Conservation (phyloP, 2,113 vertebrate genomes). For the Fregetta grallaria region DNA sequence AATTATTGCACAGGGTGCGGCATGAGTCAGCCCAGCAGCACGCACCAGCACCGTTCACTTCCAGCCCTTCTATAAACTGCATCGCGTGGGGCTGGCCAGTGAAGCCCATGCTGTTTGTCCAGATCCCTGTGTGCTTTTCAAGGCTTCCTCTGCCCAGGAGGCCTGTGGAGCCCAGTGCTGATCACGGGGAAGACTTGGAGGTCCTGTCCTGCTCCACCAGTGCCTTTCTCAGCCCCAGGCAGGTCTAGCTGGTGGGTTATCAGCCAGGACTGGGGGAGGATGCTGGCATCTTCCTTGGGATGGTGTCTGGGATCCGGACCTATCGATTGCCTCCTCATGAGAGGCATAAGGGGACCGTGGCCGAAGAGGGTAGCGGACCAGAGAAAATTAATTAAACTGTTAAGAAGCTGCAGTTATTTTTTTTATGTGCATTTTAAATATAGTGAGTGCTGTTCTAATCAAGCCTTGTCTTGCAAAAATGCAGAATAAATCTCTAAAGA, state of each 20-base stretch:
- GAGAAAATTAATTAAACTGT: not conserved
- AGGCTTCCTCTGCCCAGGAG: not conserved
- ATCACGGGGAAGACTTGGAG: not conserved
- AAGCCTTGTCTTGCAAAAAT: not conserved
- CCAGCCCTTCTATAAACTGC: not conserved
- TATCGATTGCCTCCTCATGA: rapidly evolving
- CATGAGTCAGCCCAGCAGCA: not conserved
- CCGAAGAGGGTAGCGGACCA: not conserved
- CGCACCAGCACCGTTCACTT: rapidly evolving
- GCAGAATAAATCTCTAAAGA: not conserved
- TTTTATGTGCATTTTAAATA: not conserved
- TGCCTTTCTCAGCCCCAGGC: not conserved
- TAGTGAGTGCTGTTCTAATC: not conserved
- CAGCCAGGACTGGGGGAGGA: not conserved
- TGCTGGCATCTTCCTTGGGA: not conserved
- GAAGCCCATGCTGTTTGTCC: not conserved
- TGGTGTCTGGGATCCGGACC: not conserved
- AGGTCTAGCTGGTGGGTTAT: not conserved
- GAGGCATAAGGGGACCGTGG: not conserved
- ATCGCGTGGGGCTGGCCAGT: rapidly evolving
- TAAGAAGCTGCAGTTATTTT: not conserved
- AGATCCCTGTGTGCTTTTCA: not conserved
- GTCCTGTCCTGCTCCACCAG: not conserved
- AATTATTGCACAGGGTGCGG: not conserved
- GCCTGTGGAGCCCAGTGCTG: not conserved